phyloP scores from a whole-genome alignment of 2,797 vertebrate genomes.

The Oreonectes daqikongensis region DNA sequence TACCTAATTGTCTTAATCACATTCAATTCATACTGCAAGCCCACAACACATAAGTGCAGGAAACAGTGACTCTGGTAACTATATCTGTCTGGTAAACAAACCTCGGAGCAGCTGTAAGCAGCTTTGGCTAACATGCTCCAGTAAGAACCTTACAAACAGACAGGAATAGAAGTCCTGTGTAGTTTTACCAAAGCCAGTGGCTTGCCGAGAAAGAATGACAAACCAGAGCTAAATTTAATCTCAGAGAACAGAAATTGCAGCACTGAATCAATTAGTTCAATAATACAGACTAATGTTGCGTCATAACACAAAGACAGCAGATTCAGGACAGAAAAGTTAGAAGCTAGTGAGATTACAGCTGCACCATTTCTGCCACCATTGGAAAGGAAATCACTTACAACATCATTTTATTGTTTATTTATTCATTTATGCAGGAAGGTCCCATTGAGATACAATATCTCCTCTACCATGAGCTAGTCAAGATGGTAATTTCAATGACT shows the following conservation, averaged over 20 bases:
- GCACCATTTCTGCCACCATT: no score
- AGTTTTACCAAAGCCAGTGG: background rate
- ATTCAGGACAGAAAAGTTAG: background rate
- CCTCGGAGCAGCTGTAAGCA: constrained; percentile 40
- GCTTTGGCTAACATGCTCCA: constrained; percentile 39
- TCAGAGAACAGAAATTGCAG: background rate
- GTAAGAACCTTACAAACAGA: constrained; percentile 38
- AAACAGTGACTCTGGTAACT: background rate
- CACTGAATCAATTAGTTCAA: background rate
- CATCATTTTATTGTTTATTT: no score
- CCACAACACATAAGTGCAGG: background rate
- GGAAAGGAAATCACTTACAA: no score
- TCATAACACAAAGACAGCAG: background rate
- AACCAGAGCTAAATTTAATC: background rate
- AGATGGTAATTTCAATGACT: no score
- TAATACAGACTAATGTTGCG: background rate
- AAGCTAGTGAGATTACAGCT: background rate
- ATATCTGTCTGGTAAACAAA: background rate
- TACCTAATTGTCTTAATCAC: no score
- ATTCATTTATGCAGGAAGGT: no score
- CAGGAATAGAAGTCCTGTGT: constrained; percentile 21
- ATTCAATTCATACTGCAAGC: background rate
- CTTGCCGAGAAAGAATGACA: background rate
- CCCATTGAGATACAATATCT: no score
- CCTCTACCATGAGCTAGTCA: no score